Percentiles rank a stretch among this genome's conserved stretches.
These are phyloP conservation scores for Penaeus vannamei DNA, from an alignment of 1,140 invertebrate species.

Conservation along the genomic window DNA sequence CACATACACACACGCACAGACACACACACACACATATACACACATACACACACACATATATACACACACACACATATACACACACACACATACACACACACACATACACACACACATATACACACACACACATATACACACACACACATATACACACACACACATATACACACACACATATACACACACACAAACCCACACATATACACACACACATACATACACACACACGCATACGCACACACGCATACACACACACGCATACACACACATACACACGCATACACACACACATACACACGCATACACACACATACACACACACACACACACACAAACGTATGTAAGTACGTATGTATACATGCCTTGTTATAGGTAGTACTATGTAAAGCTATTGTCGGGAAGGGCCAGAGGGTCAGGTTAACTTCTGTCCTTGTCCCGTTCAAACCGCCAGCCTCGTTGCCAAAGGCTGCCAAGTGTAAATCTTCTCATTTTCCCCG, in stretches of 20 bases:
- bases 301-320: no score
- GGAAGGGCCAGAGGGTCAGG: not conserved
- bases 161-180: conserved; percentile 17
- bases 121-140: no score
- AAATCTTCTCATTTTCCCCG: no score
- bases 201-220: conserved; percentile 5
- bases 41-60: not conserved
- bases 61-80: not conserved
- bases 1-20: not conserved
- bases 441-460: not conserved
- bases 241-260: not conserved
- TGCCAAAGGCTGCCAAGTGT: no score
- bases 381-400: not conserved
- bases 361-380: not conserved
- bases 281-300: conserved; percentile 24
- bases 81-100: not conserved
- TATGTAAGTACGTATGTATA: conserved; percentile 33
- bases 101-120: not conserved
- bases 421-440: not conserved
- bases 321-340: not conserved
- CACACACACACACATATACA: not conserved
- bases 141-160: conserved; percentile 28
- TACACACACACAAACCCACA: not conserved
- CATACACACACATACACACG: not conserved
- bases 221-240: conserved; percentile 9